phyloP scores from a whole-genome alignment of 2,888 invertebrate species.

The Glyphotaelius pellucidus region DNA sequence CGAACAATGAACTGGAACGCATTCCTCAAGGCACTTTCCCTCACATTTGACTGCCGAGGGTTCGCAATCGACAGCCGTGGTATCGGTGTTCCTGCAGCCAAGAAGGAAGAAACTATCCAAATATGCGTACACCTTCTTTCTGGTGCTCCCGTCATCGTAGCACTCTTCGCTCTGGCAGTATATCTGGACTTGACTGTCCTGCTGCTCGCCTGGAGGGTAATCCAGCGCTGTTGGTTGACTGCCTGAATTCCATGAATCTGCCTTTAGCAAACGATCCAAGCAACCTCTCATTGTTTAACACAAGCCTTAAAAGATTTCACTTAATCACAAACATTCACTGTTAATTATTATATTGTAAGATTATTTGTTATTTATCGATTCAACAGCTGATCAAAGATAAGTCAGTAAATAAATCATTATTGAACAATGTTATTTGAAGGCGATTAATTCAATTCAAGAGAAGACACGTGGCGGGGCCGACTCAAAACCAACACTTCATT shows the following conservation, averaged over 20 bases:
- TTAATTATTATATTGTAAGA: not conserved
- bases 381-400: not conserved
- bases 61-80: not conserved
- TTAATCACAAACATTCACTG: not conserved
- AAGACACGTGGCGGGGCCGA: no score
- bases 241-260: not conserved
- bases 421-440: no score
- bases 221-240: not conserved
- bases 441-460: no score
- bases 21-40: not conserved
- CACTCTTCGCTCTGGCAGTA: not conserved
- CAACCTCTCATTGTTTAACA: not conserved
- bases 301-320: not conserved
- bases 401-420: not conserved
- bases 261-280: not conserved
- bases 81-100: not conserved
- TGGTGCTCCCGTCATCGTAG: not conserved
- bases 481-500: not conserved
- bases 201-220: not conserved
- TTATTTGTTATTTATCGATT: not conserved
- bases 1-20: not conserved
- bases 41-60: not conserved
- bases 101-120: not conserved
- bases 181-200: not conserved
- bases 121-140: not conserved